Base-by-base conservation (phyloP, 2,888 invertebrate genomes). In the Meiosimyza decipiens region DNA sequence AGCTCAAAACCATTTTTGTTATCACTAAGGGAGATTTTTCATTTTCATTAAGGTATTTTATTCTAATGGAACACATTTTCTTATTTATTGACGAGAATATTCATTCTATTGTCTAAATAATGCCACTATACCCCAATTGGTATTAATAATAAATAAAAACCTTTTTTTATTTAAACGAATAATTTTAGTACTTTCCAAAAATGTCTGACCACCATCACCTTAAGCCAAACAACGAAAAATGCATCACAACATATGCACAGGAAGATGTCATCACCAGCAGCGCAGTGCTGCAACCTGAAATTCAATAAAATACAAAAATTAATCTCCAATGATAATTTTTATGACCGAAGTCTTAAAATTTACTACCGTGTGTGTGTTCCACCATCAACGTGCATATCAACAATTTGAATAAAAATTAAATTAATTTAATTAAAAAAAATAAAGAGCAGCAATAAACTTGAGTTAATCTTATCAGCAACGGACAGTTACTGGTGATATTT, bases 391-490 rank as follows among this genome's bases (percentile, higher is more conserved):
- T 9, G 2, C 15, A 33, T 62, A 70, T 70, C 71, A 16, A 70
- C 68, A 65, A 73, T 78, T 81, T 84, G 82, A 83, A 84, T 84
- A 83, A 83, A 83, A 83, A 82, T 83, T 82, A 83, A 83, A 83
- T 84, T 83, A 83, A 83, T 84, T 83, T 82, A 84, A 83, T 84
- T 83, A 83, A 81, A 82, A 68, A 66, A 76, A 76, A 76, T 83
- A 83, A 83, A 83, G 83, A 83, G 84, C 83, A 81, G 83, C 84
- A 79, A 83, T 83, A 83, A 83, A 83, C 83, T 82, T 83, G 82
- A 80, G 78, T 82, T 84, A 83, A 83, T 83, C 83, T 83, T 83
- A 83, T 83, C 83, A 77, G 79, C 79, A 79, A 80, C 79, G 80
- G 82, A 82, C 82, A 81, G 82, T 49, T 9, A 22, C 18, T 13